Evolutionary conservation across 2,113 vertebrate species (phyloP), one percentile per base, ranked within the genome.

Genomic region (Anthoscopus minutus): DNA sequence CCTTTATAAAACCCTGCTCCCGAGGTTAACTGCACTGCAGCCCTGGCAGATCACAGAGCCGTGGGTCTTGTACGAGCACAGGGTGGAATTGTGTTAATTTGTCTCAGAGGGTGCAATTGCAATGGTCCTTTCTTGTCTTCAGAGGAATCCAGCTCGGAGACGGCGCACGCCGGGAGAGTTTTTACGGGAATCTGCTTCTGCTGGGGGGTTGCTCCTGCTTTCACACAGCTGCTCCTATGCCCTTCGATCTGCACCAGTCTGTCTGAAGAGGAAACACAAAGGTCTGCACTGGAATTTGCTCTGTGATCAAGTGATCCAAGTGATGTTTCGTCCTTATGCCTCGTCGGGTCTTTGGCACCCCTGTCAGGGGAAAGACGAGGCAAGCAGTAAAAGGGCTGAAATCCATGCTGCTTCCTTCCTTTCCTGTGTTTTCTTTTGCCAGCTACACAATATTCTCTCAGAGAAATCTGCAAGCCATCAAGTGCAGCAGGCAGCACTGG

Each of bases 1-100:
- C 86, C 95, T 95, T 96, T 94, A 93, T 94, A 96, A 97, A 94
- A 86, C 82, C 88, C 86, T 54, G 60, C 92, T 95, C 89, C 94
- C n/a, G 66, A 91, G 92, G 53, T 71, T 93, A 94, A 96, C 91
- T 96, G 69, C 25, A 58, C 95, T 77, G 4, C 87, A 97, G n/a
- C 86, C 94, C 77, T 89, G 80, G 89, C 61, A 92, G 94, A 90
- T 96, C 96, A 97, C 92, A 89, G 85, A 84, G 58, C 85, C 66
- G 48, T 5, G 88, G 83, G 73, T 30, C 78, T 47, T 35, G 74
- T 76, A 42, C 0, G 16, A 83, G 58, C 62, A 93, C 71, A 72
- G 89, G 80, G 51, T 76, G 58, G 77, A 80, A 96, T 86, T 82
- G 85, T 91, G 92, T 96, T 95, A 93, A 95, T 96, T 88, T 88